A percentile compares a stretch with the other conserved stretches of the same genome.
These are phyloP conservation scores for Cydia fagiglandana DNA, from an alignment of 1,140 invertebrate species.

Conservation along the genomic window DNA sequence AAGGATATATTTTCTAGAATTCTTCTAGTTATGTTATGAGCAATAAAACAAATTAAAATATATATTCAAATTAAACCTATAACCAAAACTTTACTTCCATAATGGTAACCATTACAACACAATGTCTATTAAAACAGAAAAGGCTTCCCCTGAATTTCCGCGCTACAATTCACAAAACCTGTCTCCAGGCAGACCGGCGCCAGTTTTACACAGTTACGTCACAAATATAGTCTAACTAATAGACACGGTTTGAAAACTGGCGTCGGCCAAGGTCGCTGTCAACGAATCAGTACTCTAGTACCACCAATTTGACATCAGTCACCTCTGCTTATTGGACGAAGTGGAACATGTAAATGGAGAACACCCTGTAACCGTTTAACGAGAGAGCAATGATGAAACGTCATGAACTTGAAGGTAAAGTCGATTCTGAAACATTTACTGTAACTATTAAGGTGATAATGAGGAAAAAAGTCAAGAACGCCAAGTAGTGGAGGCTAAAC, in stretches of 20 bases:
- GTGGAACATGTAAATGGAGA: constrained; percentile 73
- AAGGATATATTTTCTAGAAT: no score
- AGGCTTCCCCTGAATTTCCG: background rate
- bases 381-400: constrained; percentile 58
- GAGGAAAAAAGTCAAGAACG: background rate
- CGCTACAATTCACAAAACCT: constrained; percentile 5
- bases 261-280: constrained; percentile 53
- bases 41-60: no score
- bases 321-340: constrained; percentile 70
- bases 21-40: no score
- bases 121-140: background rate
- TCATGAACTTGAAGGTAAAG: constrained; percentile 67
- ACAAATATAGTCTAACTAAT: constrained; percentile 18
- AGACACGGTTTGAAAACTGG: constrained; percentile 41
- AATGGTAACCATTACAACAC: background rate
- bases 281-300: constrained; percentile 50
- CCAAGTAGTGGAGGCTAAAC: background rate
- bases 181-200: background rate
- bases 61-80: no score
- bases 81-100: no score
- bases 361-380: constrained; percentile 63
- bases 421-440: constrained; percentile 49
- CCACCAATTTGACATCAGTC: constrained; percentile 67
- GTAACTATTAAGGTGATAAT: background rate
- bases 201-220: background rate